Conservation (phyloP, 1,140 invertebrate genomes). For the Theocolax elegans region DNA sequence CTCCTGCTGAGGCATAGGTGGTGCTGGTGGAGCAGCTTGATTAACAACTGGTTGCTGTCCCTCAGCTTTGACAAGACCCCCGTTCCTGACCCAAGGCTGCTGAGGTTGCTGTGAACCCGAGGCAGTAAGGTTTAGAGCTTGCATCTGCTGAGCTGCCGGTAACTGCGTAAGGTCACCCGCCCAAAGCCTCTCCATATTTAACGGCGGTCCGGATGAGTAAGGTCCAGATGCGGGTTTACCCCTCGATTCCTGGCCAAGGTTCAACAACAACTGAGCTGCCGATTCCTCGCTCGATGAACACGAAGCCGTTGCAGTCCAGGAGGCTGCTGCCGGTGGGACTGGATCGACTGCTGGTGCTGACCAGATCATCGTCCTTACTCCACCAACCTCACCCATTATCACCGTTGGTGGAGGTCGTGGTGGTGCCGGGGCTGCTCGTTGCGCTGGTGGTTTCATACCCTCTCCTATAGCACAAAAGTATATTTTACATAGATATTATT, state of each 20-base stretch:
- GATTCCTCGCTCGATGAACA: conserved; percentile 76
- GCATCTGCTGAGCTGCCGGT: conserved; percentile 83
- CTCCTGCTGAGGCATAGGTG: conserved; percentile 70
- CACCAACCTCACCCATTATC: conserved; percentile 90
- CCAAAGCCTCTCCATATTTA: conserved; percentile 93
- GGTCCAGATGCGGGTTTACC: conserved; percentile 58
- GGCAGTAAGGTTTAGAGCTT: conserved; percentile 83
- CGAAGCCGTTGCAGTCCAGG: conserved; percentile 63
- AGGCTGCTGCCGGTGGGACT: conserved; percentile 62
- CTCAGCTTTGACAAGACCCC: conserved; percentile 60
- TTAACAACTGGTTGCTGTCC: conserved; percentile 61
- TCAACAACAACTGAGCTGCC: conserved; percentile 83
- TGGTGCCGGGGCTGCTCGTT: conserved; percentile 69
- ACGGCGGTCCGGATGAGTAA: conserved; percentile 71
- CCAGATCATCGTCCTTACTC: conserved; percentile 92
- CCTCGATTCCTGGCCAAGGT: conserved; percentile 77
- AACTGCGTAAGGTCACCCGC: conserved; percentile 85
- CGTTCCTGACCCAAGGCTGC: conserved; percentile 61
- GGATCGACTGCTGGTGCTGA: conserved; percentile 73
- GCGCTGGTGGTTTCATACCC: conserved; percentile 71
- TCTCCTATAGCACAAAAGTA: conserved; percentile 52
- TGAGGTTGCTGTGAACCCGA: conserved; percentile 57
- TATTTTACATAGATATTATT: background rate
- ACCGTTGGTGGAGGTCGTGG: conserved; percentile 83
- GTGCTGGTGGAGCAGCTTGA: conserved; percentile 49